Base-by-base conservation (phyloP, 1,140 invertebrate species). In the Brachionus sp. region DNA sequence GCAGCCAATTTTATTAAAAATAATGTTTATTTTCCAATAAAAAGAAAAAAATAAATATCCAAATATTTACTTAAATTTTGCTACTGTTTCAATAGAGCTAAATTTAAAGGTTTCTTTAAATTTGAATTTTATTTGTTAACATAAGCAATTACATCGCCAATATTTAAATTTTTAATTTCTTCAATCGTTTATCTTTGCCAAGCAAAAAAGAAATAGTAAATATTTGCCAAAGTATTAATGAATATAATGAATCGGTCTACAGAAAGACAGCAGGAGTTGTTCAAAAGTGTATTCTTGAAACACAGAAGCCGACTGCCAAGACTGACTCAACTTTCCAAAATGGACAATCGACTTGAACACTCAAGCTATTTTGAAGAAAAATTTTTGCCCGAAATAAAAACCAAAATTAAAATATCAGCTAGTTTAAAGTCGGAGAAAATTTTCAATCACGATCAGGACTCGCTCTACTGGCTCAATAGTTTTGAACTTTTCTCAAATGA, bases 1-100 rank as follows among this genome's bases (percentile, higher is more conserved):
- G 16, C n/a, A 57, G 44, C 44, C 5, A 64, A 3, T 64, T 64
- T 66, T 66, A 37, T 33, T 66, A 37, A 66, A 66, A 64, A 66
- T 35, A 66, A 66, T 66, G 25, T 66, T 66, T 37, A 66, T 66
- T 66, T 66, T 66, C 33, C 64, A 66, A 66, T 66, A 66, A 66
- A 57, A 57, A 57, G 50, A 57, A 57, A 50, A 46, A 50, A 50
- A 50, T 50, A 57, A 57, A 57, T 57, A 57, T 57, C 50, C 50
- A 57, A 57, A 57, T 57, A 57, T 57, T 57, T 57, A 57, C 50
- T 7, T 16, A 57, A 57, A 16, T 19, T 29, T 57, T 57, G n/a
- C 50, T 19, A 19, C 50, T 57, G 19, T 57, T 57, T 25, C 50
- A 57, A 57, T 19, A 57, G 50, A 57, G 19, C 50, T 23, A 25